These are phyloP conservation scores for Gonatopus flavifemur DNA, from an alignment of 1,140 invertebrate genomes.

Conservation along the genomic window DNA sequence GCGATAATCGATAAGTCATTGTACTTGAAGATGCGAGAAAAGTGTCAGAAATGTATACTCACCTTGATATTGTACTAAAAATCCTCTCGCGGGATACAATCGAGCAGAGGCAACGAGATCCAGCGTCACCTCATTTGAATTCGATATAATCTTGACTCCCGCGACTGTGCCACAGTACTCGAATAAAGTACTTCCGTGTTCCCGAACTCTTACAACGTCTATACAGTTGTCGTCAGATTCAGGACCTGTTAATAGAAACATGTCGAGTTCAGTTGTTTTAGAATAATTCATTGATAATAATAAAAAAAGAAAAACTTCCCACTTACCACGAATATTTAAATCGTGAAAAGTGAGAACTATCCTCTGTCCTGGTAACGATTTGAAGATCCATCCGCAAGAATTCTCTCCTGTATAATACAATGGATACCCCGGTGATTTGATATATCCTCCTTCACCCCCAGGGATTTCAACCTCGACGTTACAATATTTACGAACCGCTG, in stretches of 20 bases:
- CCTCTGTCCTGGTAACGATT: slow-evolving; percentile 45
- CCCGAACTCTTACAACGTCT: slow-evolving; percentile 48
- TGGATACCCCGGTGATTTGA: slow-evolving; percentile 52
- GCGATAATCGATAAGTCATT: not conserved
- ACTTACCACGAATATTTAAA: slow-evolving; percentile 51
- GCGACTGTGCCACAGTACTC: slow-evolving; percentile 49
- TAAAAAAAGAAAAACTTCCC: not conserved
- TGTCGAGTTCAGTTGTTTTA: slow-evolving; percentile 1
- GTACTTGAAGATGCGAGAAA: not conserved
- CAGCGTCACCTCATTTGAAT: slow-evolving; percentile 48
- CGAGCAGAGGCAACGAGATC: slow-evolving; percentile 44
- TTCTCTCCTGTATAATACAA: slow-evolving; percentile 46
- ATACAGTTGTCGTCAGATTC: slow-evolving; percentile 46
- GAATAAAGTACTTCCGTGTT: slow-evolving; percentile 45
- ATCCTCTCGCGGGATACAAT: slow-evolving; percentile 49
- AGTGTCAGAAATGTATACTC: not conserved
- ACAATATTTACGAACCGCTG: slow-evolving; percentile 48
- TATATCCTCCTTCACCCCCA: slow-evolving; percentile 42
- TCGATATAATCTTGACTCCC: slow-evolving; percentile 46
- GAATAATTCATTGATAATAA: not conserved
- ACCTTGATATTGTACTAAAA: slow-evolving; percentile 55
- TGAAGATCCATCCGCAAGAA: slow-evolving; percentile 54
- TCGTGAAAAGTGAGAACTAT: slow-evolving; percentile 52
- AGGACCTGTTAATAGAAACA: slow-evolving; percentile 32
- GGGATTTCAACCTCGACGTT: slow-evolving; percentile 46